Conservation (phyloP, 1,140 invertebrate species). For the Trissolcus basalis region DNA sequence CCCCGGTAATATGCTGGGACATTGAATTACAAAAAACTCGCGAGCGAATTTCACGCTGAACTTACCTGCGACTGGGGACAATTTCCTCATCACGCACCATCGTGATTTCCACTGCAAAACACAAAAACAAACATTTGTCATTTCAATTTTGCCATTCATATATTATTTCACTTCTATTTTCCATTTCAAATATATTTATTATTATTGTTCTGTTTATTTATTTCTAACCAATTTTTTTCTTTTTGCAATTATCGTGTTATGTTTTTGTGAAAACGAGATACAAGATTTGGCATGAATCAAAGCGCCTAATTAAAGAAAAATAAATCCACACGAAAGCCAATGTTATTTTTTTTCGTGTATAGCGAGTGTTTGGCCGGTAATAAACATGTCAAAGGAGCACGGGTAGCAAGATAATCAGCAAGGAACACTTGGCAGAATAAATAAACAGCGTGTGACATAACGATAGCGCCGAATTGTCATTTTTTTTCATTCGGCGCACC, state of each 20-base stretch:
- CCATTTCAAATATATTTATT: too few relatives aligned
- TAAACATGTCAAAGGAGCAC: neutral
- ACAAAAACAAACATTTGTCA: conserved; percentile 52
- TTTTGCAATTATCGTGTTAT: too few relatives aligned
- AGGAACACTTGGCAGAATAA: conserved; percentile 1
- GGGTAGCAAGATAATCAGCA: conserved; percentile 1
- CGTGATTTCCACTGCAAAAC: conserved; percentile 85
- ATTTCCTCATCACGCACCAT: conserved; percentile 88
- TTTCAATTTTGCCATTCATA: too few relatives aligned
- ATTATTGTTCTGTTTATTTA: too few relatives aligned
- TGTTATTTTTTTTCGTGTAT: neutral
- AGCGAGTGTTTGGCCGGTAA: neutral
- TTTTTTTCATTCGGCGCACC: neutral
- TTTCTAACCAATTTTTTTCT: too few relatives aligned
- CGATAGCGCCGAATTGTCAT: neutral
- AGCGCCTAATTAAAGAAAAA: too few relatives aligned
- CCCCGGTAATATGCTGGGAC: conserved; percentile 33
- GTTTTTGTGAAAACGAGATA: too few relatives aligned
- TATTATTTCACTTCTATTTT: too few relatives aligned
- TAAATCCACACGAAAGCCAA: too few relatives aligned
- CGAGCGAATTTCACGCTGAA: conserved; percentile 32
- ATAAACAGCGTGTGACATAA: conserved; percentile 9
- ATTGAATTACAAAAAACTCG: conserved; percentile 47
- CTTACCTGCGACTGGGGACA: conserved; percentile 90
- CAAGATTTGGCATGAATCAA: too few relatives aligned